These are phyloP conservation scores for Trisateles emortualis DNA, from an alignment of 2,888 invertebrate genomes.

Conservation along the genomic window DNA sequence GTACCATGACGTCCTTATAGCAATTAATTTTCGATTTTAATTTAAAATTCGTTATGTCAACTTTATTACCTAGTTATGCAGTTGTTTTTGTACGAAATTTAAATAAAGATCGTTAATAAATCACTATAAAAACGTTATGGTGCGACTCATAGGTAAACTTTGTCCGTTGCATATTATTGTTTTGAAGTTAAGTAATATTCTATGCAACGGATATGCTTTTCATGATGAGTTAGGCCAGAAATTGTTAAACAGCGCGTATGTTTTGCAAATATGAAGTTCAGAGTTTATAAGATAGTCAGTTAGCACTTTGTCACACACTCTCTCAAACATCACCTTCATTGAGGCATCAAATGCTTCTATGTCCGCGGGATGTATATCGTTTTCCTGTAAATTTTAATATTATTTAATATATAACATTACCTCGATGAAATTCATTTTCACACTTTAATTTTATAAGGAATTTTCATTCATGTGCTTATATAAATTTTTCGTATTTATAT, in stretches of 20 bases:
- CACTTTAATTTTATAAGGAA: too few relatives aligned
- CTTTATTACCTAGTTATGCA: too few relatives aligned
- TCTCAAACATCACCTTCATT: constrained; percentile 80
- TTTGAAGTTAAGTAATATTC: background rate
- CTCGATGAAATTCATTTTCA: constrained; percentile 34
- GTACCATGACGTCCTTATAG: too few relatives aligned
- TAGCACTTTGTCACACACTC: constrained; percentile 57
- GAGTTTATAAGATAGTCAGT: constrained; percentile 52
- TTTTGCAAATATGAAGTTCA: constrained; percentile 43
- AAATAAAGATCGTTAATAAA: too few relatives aligned
- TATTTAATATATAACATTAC: constrained; percentile 35
- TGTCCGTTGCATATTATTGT: constrained; percentile 15
- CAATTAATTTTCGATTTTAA: too few relatives aligned
- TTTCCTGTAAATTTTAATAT: constrained; percentile 76
- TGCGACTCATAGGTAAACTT: too few relatives aligned
- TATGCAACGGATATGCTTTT: constrained; percentile 16
- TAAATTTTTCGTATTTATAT: constrained; percentile 3
- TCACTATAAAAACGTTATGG: too few relatives aligned
- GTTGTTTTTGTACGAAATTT: too few relatives aligned
- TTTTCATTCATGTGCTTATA: constrained; percentile 20
- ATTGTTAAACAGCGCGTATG: constrained; percentile 54
- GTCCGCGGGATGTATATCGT: constrained; percentile 72
- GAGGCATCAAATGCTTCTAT: constrained; percentile 83
- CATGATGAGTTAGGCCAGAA: constrained; percentile 45
- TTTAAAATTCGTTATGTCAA: too few relatives aligned